Base-by-base conservation (phyloP, 2,113 vertebrate species). In the Setophaga kirtlandii region DNA sequence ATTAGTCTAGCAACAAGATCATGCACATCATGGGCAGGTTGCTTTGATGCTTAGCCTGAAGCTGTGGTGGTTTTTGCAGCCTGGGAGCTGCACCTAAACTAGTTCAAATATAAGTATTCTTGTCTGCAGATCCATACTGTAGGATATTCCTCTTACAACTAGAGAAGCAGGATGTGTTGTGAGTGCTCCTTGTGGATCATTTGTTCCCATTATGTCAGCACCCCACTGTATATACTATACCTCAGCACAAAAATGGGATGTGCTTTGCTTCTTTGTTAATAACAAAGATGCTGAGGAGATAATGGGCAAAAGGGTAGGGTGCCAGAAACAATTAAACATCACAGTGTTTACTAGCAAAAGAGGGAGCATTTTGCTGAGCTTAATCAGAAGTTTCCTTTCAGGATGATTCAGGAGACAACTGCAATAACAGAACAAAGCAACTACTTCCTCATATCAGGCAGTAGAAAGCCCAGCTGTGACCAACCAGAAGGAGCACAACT, bases 391-490 rank as follows among this genome's bases (percentile, higher is more conserved):
- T 78, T 78, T 60, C n/a, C 27, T 94, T 83, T 94, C 64, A 75
- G 25, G 55, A 85, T 91, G 81, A 94, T 89, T 95, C 81, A 89
- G 70, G 63, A 93, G 37, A 62, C 49, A 64, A 33, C 58, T 89
- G 74, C 63, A 62, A 5, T 75, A 89, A 93, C 82, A 23, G 74
- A 96, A 94, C 31, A 89, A 87, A 89, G 69, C 37, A 74, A 46
- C 47, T 62, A 14, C 67, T 95, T 95, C 89, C 84, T 93, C 87
- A 5, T 83, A 84, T 46, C 70, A 90, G 83, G 69, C 75, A 90
- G 41, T 35, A 83, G 60, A 93, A 71, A 71, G 49, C 64, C 79
- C 92, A 95, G 83, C 71, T 96, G 88, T 59, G 42, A 53, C 85
- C 69, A 95, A 12, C 71, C 0, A 16, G 65, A 75, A 78, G 63